Percentiles rank a stretch among this genome's conserved stretches.
Conservation (phyloP, 1,140 invertebrate species). For the Tenebrio molitor region DNA sequence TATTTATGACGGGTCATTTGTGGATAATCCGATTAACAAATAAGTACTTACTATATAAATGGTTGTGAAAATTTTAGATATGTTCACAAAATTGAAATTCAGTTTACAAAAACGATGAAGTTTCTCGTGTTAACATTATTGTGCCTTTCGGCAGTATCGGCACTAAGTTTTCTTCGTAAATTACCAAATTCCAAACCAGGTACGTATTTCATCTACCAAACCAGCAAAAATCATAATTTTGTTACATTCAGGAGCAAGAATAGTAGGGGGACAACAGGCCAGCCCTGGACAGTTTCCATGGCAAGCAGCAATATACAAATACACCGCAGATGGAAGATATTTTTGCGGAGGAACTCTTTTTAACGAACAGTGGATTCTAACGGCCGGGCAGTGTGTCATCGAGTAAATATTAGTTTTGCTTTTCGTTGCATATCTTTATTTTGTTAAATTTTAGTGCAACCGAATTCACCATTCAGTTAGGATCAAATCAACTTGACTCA, state of each 20-base stretch:
- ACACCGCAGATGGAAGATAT: neutral
- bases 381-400: constrained; percentile 46
- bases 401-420: neutral
- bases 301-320: constrained; percentile 54
- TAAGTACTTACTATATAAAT: no score
- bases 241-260: constrained; percentile 62
- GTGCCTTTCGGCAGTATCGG: no score
- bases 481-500: neutral
- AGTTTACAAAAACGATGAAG: no score
- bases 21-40: no score
- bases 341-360: constrained; percentile 47
- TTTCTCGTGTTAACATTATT: no score
- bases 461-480: neutral
- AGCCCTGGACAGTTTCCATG: constrained; percentile 75
- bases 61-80: no score
- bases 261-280: constrained; percentile 73
- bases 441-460: neutral
- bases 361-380: constrained; percentile 48
- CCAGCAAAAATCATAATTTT: no score
- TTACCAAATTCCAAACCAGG: no score
- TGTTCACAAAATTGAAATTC: no score
- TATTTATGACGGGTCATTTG: no score
- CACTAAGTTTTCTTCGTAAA: no score
- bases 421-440: neutral
- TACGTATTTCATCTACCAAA: no score